Base-by-base conservation (phyloP, 2,113 vertebrate species). In the Ptyas mucosa region DNA sequence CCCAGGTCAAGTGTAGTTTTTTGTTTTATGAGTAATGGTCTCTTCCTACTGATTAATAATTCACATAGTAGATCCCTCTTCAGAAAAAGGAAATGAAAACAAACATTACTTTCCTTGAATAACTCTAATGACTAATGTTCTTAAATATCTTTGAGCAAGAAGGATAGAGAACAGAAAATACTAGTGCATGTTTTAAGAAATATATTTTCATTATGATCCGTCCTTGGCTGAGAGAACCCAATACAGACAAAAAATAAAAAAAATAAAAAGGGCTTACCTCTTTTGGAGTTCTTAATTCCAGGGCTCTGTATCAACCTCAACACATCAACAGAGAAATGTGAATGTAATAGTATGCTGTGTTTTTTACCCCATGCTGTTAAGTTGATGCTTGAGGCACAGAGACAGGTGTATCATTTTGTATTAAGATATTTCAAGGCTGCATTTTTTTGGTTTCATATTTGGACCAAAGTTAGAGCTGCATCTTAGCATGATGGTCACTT, bases 391-490 rank as follows among this genome's bases (percentile, higher is more conserved):
- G 23, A 43, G n/a, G 52, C 11, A 52, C n/a, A 43, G 55, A 75
- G 86, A 39, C 49, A 92, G 34, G 91, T 54, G 57, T 39, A 88
- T 87, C 91, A 54, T 57, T 87, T 43, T 85, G 15, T 9, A 8
- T 23, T n/a, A 18, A 61, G 89, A 93, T 29, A 24, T 18, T 92
- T 91, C 39, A 46, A 90, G 89, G 88, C 89, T 89, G 12, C 23
- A 24, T 61, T 89, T 93, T 46, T 92, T 52, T 8, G 81, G 85
- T 90, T 93, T 88, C 90, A 90, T 93, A 92, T 94, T 92, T 94
- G 20, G 93, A 61, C 55, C 0, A n/a, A 7, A 34, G 57, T 93
- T 69, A 8, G 58, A 89, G 93, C 92, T 93, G 55, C 0, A 18
- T 89, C 11, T 91, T 49, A 64, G 91, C 91, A 88, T 75, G 61